Evolutionary conservation across 2,113 vertebrate genomes (phyloP).

Genomic region (Cynopterus brachyotis): DNA sequence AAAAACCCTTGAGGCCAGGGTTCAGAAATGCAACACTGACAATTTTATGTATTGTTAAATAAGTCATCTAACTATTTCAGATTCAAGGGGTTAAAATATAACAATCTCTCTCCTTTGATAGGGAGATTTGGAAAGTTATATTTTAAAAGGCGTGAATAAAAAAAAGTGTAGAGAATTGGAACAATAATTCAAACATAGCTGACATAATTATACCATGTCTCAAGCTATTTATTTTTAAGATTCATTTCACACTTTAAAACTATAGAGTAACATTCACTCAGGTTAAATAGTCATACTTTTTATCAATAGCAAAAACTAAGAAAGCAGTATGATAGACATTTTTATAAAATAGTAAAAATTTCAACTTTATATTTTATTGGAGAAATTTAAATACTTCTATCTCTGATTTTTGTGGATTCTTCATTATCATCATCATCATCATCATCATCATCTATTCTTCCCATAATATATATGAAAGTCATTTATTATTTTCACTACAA

Average conservation of each 20-base stretch:
- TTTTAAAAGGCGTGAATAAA: neutral
- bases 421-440: neutral
- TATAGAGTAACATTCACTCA: neutral
- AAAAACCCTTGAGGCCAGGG: neutral
- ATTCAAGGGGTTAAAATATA: neutral
- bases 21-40: neutral
- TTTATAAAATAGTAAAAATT: neutral
- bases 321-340: neutral
- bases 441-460: neutral
- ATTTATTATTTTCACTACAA: neutral
- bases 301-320: neutral
- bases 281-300: neutral
- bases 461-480: neutral
- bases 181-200: neutral
- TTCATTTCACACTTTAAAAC: neutral
- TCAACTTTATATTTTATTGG: neutral
- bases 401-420: neutral
- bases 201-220: neutral
- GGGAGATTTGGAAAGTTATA: neutral
- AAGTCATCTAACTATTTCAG: neutral
- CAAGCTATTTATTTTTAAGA: neutral
- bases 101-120: neutral
- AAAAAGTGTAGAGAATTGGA: neutral
- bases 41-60: neutral
- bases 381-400: neutral